Percentiles rank a stretch among this genome's conserved stretches.
phyloP scores from a whole-genome alignment of 2,888 invertebrate species.

The Ochropacha duplaris region DNA sequence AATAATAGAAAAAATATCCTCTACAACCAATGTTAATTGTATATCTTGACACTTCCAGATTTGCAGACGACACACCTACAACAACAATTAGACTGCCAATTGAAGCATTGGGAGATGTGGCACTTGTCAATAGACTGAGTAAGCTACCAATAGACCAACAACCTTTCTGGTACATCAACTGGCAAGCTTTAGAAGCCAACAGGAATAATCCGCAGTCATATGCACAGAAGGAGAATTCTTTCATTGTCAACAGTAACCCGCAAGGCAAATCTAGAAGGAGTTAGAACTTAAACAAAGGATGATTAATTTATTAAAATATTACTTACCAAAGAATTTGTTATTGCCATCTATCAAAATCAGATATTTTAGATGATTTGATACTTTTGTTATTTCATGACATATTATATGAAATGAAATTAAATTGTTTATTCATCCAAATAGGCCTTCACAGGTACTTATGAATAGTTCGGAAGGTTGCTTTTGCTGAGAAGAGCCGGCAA shows the following conservation, averaged over 20 bases:
- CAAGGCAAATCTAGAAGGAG: neutral
- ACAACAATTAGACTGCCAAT: constrained; percentile 79
- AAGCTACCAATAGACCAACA: constrained; percentile 73
- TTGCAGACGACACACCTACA: constrained; percentile 35
- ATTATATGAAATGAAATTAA: too few species aligned
- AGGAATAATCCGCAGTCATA: constrained; percentile 59
- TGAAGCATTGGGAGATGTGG: constrained; percentile 85
- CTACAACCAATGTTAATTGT: neutral
- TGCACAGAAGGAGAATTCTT: constrained; percentile 43
- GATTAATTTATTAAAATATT: neutral
- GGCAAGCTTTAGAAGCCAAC: constrained; percentile 83
- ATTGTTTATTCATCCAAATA: too few species aligned
- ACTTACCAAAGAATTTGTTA: neutral
- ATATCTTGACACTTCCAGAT: constrained; percentile 41
- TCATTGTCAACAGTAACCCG: constrained; percentile 25
- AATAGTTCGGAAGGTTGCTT: too few species aligned
- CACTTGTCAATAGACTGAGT: constrained; percentile 81
- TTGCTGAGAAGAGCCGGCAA: too few species aligned
- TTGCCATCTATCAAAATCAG: too few species aligned
- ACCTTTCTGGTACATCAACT: constrained; percentile 88
- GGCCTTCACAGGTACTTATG: too few species aligned
- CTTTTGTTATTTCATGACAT: too few species aligned
- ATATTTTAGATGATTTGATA: too few species aligned
- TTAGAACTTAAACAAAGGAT: neutral
- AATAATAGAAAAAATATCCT: too few species aligned